Percentiles rank a stretch among this genome's conserved stretches.
Conservation (phyloP, 1,140 invertebrate genomes). For the Tetramorium alpestre region DNA sequence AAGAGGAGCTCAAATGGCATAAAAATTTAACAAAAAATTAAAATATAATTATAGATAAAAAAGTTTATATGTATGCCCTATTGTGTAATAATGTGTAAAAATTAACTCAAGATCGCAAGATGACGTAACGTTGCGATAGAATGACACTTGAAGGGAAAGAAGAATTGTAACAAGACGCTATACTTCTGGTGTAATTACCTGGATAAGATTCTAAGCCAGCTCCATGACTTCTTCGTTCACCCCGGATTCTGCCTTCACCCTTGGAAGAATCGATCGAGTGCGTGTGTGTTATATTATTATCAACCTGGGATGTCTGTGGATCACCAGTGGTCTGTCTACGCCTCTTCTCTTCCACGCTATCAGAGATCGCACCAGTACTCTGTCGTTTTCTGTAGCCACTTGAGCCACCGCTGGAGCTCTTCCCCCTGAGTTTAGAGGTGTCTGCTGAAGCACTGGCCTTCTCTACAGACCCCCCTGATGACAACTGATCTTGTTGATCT, state of each 20-base stretch:
- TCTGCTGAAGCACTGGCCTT: conserved; percentile 86
- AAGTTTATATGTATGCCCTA: background rate
- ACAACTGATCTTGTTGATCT: conserved; percentile 87
- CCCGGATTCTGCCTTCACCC: conserved; percentile 77
- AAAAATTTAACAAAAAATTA: background rate
- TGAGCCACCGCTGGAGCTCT: conserved; percentile 79
- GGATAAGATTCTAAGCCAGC: conserved; percentile 82
- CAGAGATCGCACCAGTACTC: conserved; percentile 79
- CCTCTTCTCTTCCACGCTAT: conserved; percentile 82
- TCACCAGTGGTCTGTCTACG: conserved; percentile 80
- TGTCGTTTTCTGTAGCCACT: conserved; percentile 83
- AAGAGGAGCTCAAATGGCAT: background rate
- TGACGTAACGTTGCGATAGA: background rate
- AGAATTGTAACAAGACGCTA: background rate
- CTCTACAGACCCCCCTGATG: conserved; percentile 86
- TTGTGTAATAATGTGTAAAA: background rate
- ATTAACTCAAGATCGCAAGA: background rate
- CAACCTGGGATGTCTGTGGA: conserved; percentile 73
- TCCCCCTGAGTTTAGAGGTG: conserved; percentile 84
- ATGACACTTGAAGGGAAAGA: conserved; percentile 6
- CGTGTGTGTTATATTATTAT: conserved; percentile 73
- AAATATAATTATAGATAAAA: too few relatives aligned
- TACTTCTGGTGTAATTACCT: conserved; percentile 74
- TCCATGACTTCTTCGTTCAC: conserved; percentile 82
- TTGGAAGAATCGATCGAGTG: conserved; percentile 78